These are phyloP conservation scores for Hylomyscus alleni DNA, from an alignment of 2,797 vertebrate species.

Conservation along the genomic window DNA sequence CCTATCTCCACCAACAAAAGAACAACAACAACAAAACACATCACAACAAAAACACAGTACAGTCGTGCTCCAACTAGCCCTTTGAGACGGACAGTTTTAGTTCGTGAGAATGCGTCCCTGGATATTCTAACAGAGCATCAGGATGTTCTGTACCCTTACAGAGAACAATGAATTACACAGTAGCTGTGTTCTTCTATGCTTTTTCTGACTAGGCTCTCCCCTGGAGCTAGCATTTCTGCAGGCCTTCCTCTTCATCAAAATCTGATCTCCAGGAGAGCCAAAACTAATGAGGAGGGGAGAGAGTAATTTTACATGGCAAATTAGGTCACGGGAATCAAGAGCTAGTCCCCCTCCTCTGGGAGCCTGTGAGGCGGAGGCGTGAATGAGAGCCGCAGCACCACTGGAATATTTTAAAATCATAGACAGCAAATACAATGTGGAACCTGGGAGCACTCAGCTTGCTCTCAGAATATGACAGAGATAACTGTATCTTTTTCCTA, in stretches of 20 bases:
- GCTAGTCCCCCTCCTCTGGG: background rate
- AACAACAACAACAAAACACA: background rate
- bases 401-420: conserved; percentile 48
- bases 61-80: background rate
- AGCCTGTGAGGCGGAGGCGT: background rate
- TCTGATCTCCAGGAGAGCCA: background rate
- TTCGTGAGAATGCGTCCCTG: background rate
- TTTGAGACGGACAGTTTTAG: background rate
- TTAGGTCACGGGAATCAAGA: conserved; percentile 36
- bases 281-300: background rate
- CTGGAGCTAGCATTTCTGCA: background rate
- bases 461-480: conserved; percentile 36
- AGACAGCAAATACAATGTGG: background rate
- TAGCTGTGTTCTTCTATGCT: background rate
- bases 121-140: background rate
- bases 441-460: conserved; percentile 21
- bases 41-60: background rate
- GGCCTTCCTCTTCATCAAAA: background rate
- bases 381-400: background rate
- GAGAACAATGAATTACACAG: background rate
- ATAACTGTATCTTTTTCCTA: conserved; percentile 58
- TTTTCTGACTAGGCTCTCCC: background rate
- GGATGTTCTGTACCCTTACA: background rate
- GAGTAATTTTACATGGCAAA: background rate
- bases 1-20: background rate